phyloP scores from a whole-genome alignment of 1,140 invertebrate species.

The Heterodera schachtii region DNA sequence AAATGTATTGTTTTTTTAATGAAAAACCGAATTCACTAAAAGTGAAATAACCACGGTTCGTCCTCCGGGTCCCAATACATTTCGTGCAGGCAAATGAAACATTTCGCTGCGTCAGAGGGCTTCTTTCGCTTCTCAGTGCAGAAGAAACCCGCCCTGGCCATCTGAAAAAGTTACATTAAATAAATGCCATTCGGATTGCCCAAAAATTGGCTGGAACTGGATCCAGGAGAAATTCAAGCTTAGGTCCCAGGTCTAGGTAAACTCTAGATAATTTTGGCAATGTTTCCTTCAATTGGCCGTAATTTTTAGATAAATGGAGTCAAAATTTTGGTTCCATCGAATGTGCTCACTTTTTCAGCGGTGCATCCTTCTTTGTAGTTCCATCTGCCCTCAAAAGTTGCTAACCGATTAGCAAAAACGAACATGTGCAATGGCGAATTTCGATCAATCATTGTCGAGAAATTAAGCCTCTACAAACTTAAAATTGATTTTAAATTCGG shows the following conservation, averaged over 20 bases:
- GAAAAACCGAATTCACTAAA: no score
- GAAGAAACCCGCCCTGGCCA: slow-evolving; percentile 28
- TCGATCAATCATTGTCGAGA: no score
- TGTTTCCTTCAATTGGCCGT: no score
- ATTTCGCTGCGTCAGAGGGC: slow-evolving; percentile 1
- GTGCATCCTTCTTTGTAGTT: slow-evolving; percentile 15
- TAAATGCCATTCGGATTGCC: no score
- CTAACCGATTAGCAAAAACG: slow-evolving; percentile 17
- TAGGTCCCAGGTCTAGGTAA: no score
- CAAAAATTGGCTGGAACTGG: no score
- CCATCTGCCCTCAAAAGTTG: slow-evolving; percentile 13
- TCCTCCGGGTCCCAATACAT: slow-evolving; percentile 23
- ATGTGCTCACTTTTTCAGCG: slow-evolving; percentile 7
- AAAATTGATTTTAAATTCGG: no score
- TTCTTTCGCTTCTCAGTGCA: slow-evolving; percentile 13
- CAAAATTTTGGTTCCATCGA: background rate
- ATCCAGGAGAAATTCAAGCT: no score
- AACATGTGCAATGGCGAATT: slow-evolving; percentile 1
- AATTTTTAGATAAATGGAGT: no score
- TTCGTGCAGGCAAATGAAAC: slow-evolving; percentile 25
- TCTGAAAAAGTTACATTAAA: slow-evolving; percentile 5
- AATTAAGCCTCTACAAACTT: no score
- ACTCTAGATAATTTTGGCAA: no score
- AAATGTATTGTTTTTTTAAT: no score
- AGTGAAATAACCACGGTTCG: slow-evolving; percentile 6